Percentiles rank a stretch among this genome's conserved stretches.
Conservation (phyloP, 2,888 invertebrate species). For the Nebria brevicollis region DNA sequence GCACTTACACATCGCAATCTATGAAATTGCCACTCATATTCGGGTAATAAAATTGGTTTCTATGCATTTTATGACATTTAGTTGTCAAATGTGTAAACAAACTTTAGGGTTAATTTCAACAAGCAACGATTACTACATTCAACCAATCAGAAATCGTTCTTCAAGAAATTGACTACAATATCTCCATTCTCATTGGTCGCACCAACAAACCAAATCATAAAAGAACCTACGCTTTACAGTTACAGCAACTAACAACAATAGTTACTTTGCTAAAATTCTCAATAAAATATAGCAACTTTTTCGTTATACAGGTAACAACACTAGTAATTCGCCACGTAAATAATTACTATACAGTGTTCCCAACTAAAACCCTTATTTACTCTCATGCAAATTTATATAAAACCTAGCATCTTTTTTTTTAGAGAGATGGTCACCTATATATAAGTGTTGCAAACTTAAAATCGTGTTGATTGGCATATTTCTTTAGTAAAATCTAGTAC, state of each 20-base stretch:
- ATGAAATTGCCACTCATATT: conserved; percentile 37
- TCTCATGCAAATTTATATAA: no score
- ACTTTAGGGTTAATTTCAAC: conserved; percentile 27
- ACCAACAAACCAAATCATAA: neutral
- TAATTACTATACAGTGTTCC: neutral
- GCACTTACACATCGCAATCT: conserved; percentile 42
- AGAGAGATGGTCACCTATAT: no score
- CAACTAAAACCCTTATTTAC: neutral
- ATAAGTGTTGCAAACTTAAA: no score
- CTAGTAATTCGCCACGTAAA: no score
- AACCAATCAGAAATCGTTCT: neutral
- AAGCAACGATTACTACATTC: neutral
- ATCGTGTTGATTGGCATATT: no score
- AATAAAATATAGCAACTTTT: no score
- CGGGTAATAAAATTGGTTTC: conserved; percentile 40
- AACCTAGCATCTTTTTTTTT: no score
- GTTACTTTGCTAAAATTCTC: no score
- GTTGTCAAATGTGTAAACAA: conserved; percentile 41
- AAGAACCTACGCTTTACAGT: neutral
- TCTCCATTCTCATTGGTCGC: neutral
- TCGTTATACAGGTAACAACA: no score
- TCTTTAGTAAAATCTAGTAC: no score
- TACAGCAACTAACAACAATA: neutral
- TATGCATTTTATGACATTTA: conserved; percentile 25
- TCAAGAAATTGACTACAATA: neutral